Evolutionary conservation across 2,888 invertebrate genomes (phyloP), one percentile per base, ranked within the genome.

Genomic region (Lagria hirta): DNA sequence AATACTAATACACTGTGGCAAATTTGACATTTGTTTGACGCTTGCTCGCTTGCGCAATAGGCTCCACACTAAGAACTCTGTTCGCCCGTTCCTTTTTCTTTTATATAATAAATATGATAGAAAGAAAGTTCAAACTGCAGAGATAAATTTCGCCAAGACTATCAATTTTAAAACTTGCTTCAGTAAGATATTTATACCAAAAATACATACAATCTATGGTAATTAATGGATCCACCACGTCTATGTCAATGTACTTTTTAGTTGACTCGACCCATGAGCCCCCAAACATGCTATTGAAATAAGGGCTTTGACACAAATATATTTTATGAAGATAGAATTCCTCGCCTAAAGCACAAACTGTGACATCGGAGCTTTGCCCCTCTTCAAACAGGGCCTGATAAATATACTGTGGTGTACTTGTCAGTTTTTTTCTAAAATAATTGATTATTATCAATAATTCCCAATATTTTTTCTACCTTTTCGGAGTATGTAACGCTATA

Each of bases 231-330:
- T 88, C 87, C 2, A 80, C 75, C 33, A 87, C 81, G 68, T 84
- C 80, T 35, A 88, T 83, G 38, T 72, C 73, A 21, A 88, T 79
- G 45, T 79, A 74, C 52, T 78, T 76, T 68, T 83, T 79, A 30
- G 77, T 75, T 0, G 83, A 75, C 69, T 88, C 88, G 57, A 78
- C 76, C 88, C 88, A 88, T 2, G 83, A 79, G 3, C 88, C 88
- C 57, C 81, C 83, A 67, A 88, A 88, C 88, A 88, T 88, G 60
- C 85, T 84, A 6, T 81, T 77, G 69, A 88, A 88, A 65, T 88
- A 88, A 0, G 84, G 83, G 61, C 86, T 86, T 77, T 88, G 88
- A 57, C 83, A 83, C 26, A 89, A 74, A 64, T 89, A 89, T 21
- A 88, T 79, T 72, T 84, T 86, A 66, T 89, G 89, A 23, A 89